Evolutionary conservation across 2,797 vertebrate species (phyloP).

Genomic region (Acrossocheilus wenchowensis): DNA sequence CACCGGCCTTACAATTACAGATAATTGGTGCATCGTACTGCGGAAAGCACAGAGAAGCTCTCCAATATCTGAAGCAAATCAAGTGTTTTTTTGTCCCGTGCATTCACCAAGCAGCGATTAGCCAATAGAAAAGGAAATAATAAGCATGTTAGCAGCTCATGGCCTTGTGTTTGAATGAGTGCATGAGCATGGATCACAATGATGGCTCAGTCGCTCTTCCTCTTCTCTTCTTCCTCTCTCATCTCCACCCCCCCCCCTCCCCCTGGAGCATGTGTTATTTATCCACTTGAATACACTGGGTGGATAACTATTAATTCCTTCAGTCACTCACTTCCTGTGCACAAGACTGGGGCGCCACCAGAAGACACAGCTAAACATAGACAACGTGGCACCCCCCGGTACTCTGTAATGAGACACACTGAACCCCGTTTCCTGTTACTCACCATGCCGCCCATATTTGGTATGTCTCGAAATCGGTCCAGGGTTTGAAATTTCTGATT

Average conservation of each 20-base stretch:
- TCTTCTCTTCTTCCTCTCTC: slow-evolving; percentile 53
- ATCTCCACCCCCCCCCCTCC: slow-evolving; percentile 2
- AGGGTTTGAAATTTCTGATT: slow-evolving; percentile 99
- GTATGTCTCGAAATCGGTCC: slow-evolving; percentile 99
- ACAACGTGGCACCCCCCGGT: slow-evolving; percentile 58
- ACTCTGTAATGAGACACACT: slow-evolving; percentile 47
- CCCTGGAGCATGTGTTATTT: slow-evolving; percentile 56
- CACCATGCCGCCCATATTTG: slow-evolving; percentile 99
- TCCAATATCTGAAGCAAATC: slow-evolving; percentile 51
- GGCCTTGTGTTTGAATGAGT: slow-evolving; percentile 75
- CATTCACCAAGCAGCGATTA: slow-evolving; percentile 78
- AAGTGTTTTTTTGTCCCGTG: slow-evolving; percentile 65
- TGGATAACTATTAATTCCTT: slow-evolving; percentile 72
- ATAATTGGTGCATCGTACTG: slow-evolving; percentile 33
- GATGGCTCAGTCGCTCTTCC: slow-evolving; percentile 58
- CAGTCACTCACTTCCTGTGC: slow-evolving; percentile 70
- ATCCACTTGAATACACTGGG: slow-evolving; percentile 68
- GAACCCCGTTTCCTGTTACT: slow-evolving; percentile 80
- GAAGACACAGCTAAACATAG: slow-evolving; percentile 65
- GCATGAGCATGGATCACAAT: slow-evolving; percentile 72
- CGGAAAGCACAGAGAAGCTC: slow-evolving; percentile 17
- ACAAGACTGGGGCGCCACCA: slow-evolving; percentile 44
- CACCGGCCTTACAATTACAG: slow-evolving; percentile 28
- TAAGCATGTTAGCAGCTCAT: slow-evolving; percentile 70
- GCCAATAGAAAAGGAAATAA: slow-evolving; percentile 67